Percentiles rank a stretch among this genome's conserved stretches.
Evolutionary conservation across 2,113 vertebrate species (phyloP).

Genomic region (Harpagus bidentatus): DNA sequence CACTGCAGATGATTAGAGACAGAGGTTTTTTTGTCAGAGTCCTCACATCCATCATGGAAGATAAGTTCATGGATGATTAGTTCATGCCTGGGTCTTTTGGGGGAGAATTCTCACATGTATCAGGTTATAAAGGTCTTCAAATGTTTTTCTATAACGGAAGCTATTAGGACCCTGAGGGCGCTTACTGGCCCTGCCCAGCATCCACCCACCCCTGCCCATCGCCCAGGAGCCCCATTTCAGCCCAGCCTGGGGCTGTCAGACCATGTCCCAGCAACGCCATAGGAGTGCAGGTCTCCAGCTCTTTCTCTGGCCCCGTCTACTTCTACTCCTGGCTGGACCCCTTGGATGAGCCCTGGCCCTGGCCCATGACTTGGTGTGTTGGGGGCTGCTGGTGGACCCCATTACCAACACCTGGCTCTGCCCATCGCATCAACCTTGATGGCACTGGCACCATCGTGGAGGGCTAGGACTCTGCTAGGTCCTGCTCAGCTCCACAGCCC

Average conservation of each 20-base stretch:
- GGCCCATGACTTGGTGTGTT: background rate
- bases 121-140: background rate
- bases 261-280: background rate
- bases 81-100: background rate
- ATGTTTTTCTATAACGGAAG: background rate
- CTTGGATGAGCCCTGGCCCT: background rate
- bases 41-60: background rate
- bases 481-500: background rate
- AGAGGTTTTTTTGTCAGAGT: background rate
- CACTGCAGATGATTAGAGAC: background rate
- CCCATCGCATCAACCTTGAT: background rate
- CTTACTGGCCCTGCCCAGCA: background rate
- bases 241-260: background rate
- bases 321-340: background rate
- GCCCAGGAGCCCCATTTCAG: background rate
- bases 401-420: background rate
- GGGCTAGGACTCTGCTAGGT: background rate
- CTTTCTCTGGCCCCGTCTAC: accelerated
- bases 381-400: accelerated
- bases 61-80: background rate
- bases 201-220: background rate
- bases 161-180: background rate
- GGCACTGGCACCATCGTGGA: background rate
- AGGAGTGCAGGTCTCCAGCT: background rate
- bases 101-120: background rate